Conservation (phyloP, 2,113 vertebrate genomes). For the Siniperca knerii region DNA sequence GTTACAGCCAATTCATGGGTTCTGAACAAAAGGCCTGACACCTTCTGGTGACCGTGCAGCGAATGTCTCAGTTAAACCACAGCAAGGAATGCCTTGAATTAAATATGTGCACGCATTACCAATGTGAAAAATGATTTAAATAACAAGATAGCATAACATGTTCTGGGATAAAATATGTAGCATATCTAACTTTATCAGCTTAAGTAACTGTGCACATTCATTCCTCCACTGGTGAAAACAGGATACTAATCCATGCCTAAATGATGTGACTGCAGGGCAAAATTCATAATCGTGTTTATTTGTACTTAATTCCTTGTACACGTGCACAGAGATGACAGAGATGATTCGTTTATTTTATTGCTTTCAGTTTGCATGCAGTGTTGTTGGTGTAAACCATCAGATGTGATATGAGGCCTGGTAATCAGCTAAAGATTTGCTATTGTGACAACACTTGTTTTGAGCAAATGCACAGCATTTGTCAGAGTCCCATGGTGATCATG, state of each 20-base stretch:
- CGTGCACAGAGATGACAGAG: conserved; percentile 31
- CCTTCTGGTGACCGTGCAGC: neutral
- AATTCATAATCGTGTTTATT: conserved; percentile 75
- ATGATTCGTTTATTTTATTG: conserved; percentile 30
- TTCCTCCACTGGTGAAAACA: conserved; percentile 57
- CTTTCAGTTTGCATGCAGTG: conserved; percentile 7
- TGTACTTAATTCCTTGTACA: conserved; percentile 66
- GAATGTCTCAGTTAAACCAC: conserved; percentile 8
- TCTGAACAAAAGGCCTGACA: neutral
- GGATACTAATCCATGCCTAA: conserved; percentile 72
- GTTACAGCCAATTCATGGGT: conserved; percentile 2
- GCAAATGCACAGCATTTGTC: conserved; percentile 54
- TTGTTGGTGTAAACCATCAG: neutral
- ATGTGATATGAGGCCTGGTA: conserved; percentile 3
- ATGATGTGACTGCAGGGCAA: conserved; percentile 68
- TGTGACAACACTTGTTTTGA: conserved; percentile 48
- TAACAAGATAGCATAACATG: conserved; percentile 66
- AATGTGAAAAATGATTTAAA: conserved; percentile 48
- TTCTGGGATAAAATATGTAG: conserved; percentile 54
- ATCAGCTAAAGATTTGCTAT: conserved; percentile 29
- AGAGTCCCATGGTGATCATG: conserved; percentile 57
- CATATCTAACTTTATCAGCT: conserved; percentile 69
- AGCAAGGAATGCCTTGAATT: conserved; percentile 14
- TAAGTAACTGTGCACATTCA: conserved; percentile 57
- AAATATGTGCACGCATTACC: conserved; percentile 47